Evolutionary conservation across 2,113 vertebrate genomes (phyloP), one percentile per base, ranked within the genome.

Genomic region (Scalopus aquaticus): DNA sequence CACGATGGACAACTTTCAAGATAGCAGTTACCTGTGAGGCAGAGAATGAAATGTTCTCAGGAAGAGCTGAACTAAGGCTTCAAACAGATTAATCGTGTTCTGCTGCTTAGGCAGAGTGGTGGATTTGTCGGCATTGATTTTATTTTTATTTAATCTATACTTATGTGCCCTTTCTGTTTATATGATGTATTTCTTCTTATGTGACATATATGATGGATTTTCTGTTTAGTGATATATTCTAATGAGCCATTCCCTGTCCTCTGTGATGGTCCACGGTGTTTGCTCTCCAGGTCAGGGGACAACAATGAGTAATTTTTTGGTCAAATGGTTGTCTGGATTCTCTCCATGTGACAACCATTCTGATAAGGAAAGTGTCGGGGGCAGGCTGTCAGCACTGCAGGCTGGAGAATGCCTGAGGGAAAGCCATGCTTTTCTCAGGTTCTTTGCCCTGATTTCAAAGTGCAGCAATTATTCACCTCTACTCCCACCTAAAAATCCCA

Each of bases 251-350:
- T 78, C 74, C 30, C 35, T 37, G 73, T 32, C 15, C n/a, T 37
- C 44, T 39, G 62, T 49, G 44, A 72, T 32, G 58, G 37, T 26
- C 73, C 60, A 6, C 16, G 1, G 3, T 42, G 17, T 3, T 16
- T 30, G 46, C 24, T 69, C 8, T 0, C 26, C 24, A 51, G 67
- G 22, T 46, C 7, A 19, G 6, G 32, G 60, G 20, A 22, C 2
- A 2, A 7, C 2, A 42, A 30, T 22, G 64, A 90, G 39, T 67
- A 54, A 86, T 58, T 80, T 77, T 28, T 76, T 93, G 49, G 54
- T 90, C 65, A 88, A 42, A 32, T 60, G 76, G 44, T 81, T 88
- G 69, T 77, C 96, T 92, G 84, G 67, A 56, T 94, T 87, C 58
- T 78, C 6, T 83, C 74, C 19, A 3, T 51, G 69, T 67, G 86